Base-by-base conservation (phyloP, 2,888 invertebrate species). In the Drosophila seclusa region DNA sequence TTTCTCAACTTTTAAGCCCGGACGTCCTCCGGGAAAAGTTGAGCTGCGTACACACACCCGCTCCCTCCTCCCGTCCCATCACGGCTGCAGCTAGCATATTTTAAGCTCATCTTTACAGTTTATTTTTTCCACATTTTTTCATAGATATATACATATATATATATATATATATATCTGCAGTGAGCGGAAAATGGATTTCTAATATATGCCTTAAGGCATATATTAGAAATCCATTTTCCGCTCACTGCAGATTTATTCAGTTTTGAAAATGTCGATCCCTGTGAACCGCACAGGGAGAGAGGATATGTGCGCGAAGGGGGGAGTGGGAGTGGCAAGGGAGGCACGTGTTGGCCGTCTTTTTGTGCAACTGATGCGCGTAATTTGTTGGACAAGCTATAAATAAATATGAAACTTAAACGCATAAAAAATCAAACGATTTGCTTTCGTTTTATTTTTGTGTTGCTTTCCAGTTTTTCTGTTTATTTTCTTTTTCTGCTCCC, bases 141-240 rank as follows among this genome's bases (percentile, higher is more conserved):
- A 31, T 61, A 29, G 53, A 62, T 62, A 29, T 29, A 29, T 29
- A 29, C 7, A 52, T 48, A 36, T 8, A 31, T 13, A 58, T 31
- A 13, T 58, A 38, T 63, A 48, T 48, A 42, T 27, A 50, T 42
- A 27, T 16, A 8, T n/a, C n/a, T n/a, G n/a, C n/a, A n/a, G n/a
- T n/a, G n/a, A n/a, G n/a, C n/a, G n/a, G n/a, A n/a, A n/a, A n/a
- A n/a, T n/a, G n/a, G n/a, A n/a, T n/a, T n/a, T n/a, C n/a, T n/a
- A n/a, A n/a, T n/a, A n/a, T n/a, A n/a, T n/a, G n/a, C n/a, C n/a
- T n/a, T n/a, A 78, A 74, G 71, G 66, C 65, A 80, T 85, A 90
- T 87, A 91, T 91, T 91, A 91, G 90, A 91, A 92, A 90, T 91
- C 91, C 90, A 91, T 92, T 92, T 92, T 92, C 92, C 92, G 90